phyloP scores from a whole-genome alignment of 1,140 invertebrate genomes.

The Ips nitidus region DNA sequence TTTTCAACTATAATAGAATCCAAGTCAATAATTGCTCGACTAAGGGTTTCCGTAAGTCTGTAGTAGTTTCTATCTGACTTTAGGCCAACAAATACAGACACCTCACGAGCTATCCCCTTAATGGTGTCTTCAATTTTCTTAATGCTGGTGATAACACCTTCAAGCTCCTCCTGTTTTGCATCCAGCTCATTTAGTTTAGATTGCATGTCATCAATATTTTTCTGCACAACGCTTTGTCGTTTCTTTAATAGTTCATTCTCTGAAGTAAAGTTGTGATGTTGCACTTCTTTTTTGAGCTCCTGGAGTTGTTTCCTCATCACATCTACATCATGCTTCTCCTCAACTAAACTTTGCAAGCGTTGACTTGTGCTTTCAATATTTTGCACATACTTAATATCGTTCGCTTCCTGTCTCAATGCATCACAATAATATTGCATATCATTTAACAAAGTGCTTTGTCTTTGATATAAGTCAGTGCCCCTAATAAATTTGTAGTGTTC shows the following conservation, averaged over 20 bases:
- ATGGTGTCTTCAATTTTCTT: conserved; percentile 17
- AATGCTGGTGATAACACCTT: not conserved
- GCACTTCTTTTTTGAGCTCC: conserved; percentile 14
- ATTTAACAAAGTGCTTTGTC: conserved; percentile 2
- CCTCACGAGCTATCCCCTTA: not conserved
- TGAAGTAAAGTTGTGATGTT: conserved; percentile 18
- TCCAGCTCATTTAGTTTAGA: conserved; percentile 16
- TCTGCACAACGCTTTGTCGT: conserved; percentile 3
- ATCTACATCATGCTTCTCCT: not conserved
- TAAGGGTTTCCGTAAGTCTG: conserved; percentile 34
- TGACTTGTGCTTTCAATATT: conserved; percentile 18
- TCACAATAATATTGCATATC: conserved; percentile 27
- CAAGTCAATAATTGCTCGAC: conserved; percentile 25
- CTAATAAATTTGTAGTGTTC: conserved; percentile 13
- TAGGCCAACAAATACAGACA: conserved; percentile 32
- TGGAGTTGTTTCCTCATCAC: conserved; percentile 16
- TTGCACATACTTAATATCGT: conserved; percentile 19
- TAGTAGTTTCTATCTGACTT: conserved; percentile 33
- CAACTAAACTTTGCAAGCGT: not conserved
- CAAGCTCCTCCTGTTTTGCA: not conserved
- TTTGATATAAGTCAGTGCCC: conserved; percentile 18
- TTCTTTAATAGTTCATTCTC: conserved; percentile 8
- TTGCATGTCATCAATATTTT: conserved; percentile 10
- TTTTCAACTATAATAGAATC: conserved; percentile 27
- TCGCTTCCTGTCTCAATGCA: conserved; percentile 16